Evolutionary conservation across 1,140 invertebrate genomes (phyloP).

Genomic region (Acromyrmex heyeri): DNA sequence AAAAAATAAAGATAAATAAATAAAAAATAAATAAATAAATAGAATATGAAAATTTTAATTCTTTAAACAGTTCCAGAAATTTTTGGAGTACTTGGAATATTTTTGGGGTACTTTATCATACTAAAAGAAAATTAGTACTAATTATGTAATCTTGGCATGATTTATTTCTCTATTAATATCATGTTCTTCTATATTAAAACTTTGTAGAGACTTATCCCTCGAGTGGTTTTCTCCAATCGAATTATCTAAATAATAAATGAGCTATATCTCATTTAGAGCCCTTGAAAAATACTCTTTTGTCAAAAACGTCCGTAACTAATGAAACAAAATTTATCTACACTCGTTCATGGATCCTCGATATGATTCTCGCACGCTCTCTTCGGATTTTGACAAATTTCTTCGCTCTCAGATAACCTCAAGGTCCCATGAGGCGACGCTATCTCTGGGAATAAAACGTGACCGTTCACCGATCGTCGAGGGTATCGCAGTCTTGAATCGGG

Average conservation of each 20-base stretch:
- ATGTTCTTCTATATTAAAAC: not conserved
- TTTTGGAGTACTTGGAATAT: not conserved
- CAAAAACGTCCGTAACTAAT: not conserved
- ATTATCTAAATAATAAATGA: slow-evolving; percentile 4
- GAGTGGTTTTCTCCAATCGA: not conserved
- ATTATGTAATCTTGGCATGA: not conserved
- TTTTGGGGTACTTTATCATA: not conserved
- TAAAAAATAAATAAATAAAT: not conserved
- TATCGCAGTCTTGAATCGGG: slow-evolving; percentile 69
- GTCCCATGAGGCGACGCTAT: slow-evolving; percentile 34
- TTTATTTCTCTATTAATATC: not conserved
- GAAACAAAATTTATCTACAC: slow-evolving; percentile 2
- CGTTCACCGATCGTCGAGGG: slow-evolving; percentile 70
- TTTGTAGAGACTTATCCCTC: not conserved
- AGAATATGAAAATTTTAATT: not conserved
- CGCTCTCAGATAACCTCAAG: slow-evolving; percentile 26
- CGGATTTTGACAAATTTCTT: slow-evolving; percentile 67
- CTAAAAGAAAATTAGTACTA: not conserved
- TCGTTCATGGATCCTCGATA: not conserved
- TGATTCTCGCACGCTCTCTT: slow-evolving; percentile 30
- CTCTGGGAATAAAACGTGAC: slow-evolving; percentile 65
- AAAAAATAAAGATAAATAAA: not conserved
- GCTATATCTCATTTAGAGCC: not conserved
- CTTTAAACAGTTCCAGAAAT: not conserved
- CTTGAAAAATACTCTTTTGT: not conserved